Base-by-base conservation (phyloP, 1,140 invertebrate species). In the Chironomus tepperi region DNA sequence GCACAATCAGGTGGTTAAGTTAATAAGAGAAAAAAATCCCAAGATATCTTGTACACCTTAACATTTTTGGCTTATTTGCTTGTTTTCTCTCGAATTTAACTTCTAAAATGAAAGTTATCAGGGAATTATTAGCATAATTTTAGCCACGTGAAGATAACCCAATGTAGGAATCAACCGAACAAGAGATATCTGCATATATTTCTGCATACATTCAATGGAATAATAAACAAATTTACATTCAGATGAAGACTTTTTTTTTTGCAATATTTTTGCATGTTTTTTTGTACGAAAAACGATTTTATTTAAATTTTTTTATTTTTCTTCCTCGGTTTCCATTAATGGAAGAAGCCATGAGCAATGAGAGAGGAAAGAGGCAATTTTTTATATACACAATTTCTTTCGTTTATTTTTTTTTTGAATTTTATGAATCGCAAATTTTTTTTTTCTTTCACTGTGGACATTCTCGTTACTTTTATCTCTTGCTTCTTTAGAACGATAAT, bases 351-450 rank as follows among this genome's bases (percentile, higher is more conserved):
- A 8, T 10, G 16, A 21, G 24, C 24, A 34, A 34, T 34, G 24
- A 34, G 24, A 34, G 24, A n/a, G 47, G 47, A 57, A 57, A n/a
- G 47, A 57, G 47, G 47, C 47, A 57, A 57, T 47, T 47, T 47
- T 47, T 47, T 47, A 9, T 15, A 8, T 34, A 34, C 24, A 34
- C 24, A 34, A 34, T 34, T 34, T 34, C 24, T 34, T 34, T 34
- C 24, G 24, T n/a, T n/a, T 47, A 57, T 15, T 57, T n/a, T 57
- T n/a, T 57, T 57, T n/a, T 57, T 70, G 65, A 19, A 70, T 70
- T 70, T 70, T 21, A 70, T 70, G 65, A 70, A 70, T 70, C 19
- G 65, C 16, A 70, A 70, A 19, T 19, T 70, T 70, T 67, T 16
- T 16, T 67, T 7, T 70, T 18, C 9, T 21, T 70, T 19, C 18